Base-by-base conservation (phyloP, 2,113 vertebrate genomes). In the Odocoileus hemionus region DNA sequence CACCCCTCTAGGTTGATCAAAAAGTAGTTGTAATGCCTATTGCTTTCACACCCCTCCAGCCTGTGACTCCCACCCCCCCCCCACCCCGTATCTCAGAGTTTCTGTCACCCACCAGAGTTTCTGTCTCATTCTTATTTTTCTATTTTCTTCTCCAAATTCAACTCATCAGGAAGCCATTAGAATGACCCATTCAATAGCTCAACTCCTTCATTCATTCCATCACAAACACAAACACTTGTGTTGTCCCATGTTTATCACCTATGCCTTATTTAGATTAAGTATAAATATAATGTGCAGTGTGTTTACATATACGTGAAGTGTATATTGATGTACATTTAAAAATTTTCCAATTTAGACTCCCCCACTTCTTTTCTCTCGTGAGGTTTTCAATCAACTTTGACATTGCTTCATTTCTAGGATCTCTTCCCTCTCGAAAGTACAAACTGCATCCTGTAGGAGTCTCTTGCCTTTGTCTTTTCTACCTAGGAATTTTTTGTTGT, bases 361-460 rank as follows among this genome's bases (percentile, higher is more conserved):
- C 28, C 58, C 47, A 43, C 28, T 25, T 84, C 14, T 50, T 15
- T 33, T 33, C 60, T 57, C 21, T 67, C 19, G 3, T 6, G 36
- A 55, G 57, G 28, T 26, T 57, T 54, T 52, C 6, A 19, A 5
- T 33, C 25, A 45, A 28, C 19, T 7, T 39, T n/a, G 9, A 50
- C 10, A 7, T 91, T 61, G 10, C 30, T 17, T 47, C 6, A 21
- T 79, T 7, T 36, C 6, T 74, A 3, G 9, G 8, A 5, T 47
- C 21, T 76, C 21, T 45, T 36, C 57, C 33, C 23, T 80, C 8
- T 7, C 16, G 8, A 6, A 12, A 52, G 33, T 3, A n/a, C 25
- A 12, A 1, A 1, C 7, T 54, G 7, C 1, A 6, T 26, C 0
- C 4, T 2, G 5, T 5, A 9, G 30, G 61, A 17, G 28, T 84